Base-by-base conservation (phyloP, 2,888 invertebrate genomes). In the Eustalomyia histrio region DNA sequence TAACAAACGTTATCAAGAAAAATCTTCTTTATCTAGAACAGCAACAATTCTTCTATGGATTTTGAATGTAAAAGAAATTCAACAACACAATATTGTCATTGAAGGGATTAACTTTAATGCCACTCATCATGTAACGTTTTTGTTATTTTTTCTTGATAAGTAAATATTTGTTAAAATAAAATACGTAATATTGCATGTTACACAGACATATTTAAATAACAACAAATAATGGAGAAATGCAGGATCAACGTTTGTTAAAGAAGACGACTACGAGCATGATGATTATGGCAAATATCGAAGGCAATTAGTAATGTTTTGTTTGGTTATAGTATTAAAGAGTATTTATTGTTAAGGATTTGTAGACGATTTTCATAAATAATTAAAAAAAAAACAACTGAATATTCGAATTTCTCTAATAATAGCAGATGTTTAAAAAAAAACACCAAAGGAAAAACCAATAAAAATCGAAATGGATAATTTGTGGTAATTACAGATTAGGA, bases 31-130 rank as follows among this genome's bases (percentile, higher is more conserved):
- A 47, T n/a, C n/a, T n/a, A 47, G 43, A 47, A 47, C 43, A 47
- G 43, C 43, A 47, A 47, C 43, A 47, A 47, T 47, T 47, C n/a
- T 47, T 47, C n/a, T 47, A 47, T 47, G 43, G n/a, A 47, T 47
- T 47, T 29, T n/a, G 10, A 47, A 47, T 47, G 43, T 47, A 47
- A 47, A 47, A 47, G 43, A 47, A 47, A 47, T 29, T 29, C 7
- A 29, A 29, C 29, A 29, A 47, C 43, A 47, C 43, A 47, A 47
- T 47, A 47, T 47, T 47, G 43, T 47, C 43, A 47, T 47, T 47
- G 43, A 0, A n/a, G 43, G 43, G 43, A 47, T 47, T 47, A 47
- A 47, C 43, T 47, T 47, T 47, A 47, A 47, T 47, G 43, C 43
- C 43, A 47, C 43, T 47, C 43, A 47, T 47, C 43, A 47, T 47